Conservation (phyloP, 2,888 invertebrate species). For the Pristionchus japonicus region DNA sequence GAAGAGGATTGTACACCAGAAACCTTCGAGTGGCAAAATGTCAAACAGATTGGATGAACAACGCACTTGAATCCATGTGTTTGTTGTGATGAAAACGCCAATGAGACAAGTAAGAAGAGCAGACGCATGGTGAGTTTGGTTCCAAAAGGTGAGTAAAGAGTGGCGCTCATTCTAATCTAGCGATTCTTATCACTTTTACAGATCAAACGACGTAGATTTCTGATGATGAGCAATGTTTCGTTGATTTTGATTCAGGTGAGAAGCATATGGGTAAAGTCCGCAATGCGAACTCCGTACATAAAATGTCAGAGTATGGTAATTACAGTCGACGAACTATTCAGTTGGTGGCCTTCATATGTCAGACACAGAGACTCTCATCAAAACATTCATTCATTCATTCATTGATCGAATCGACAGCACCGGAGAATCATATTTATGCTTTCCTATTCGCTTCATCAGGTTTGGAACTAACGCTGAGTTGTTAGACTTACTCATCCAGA, state of each 20-base stretch:
- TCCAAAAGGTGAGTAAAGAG: not conserved
- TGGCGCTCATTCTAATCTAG: not conserved
- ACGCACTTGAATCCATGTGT: not conserved
- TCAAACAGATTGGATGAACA: too few relatives aligned
- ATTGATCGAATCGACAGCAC: too few relatives aligned
- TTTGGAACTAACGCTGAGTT: too few relatives aligned
- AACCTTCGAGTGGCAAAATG: not conserved
- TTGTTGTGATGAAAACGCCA: not conserved
- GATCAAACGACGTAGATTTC: not conserved
- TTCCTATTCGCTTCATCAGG: too few relatives aligned
- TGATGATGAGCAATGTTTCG: not conserved
- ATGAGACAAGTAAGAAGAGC: not conserved
- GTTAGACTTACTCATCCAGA: too few relatives aligned
- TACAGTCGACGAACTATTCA: too few relatives aligned
- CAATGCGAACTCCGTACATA: too few relatives aligned
- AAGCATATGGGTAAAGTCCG: not conserved
- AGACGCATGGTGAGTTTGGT: not conserved
- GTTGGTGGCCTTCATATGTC: too few relatives aligned
- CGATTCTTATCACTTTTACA: not conserved
- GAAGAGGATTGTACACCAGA: not conserved
- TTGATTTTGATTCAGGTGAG: not conserved
- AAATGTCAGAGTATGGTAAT: too few relatives aligned
- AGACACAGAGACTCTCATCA: too few relatives aligned
- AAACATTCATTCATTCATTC: too few relatives aligned
- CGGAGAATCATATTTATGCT: too few relatives aligned